phyloP scores from a whole-genome alignment of 2,888 invertebrate genomes.

The Heliconius ethilla region DNA sequence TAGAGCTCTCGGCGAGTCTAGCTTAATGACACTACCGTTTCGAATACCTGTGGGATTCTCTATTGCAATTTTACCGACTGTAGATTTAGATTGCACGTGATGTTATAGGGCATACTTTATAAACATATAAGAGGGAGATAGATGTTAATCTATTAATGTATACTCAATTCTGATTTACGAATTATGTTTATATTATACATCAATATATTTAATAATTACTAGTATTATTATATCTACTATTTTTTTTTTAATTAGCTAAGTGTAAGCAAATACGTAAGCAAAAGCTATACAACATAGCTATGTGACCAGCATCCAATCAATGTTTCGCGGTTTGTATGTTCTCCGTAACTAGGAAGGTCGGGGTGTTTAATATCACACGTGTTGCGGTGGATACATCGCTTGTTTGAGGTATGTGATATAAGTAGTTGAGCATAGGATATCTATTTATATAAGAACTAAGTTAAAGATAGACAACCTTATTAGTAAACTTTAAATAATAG shows the following conservation, averaged over 20 bases:
- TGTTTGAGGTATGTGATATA: conserved; percentile 28
- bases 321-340: conserved; percentile 30
- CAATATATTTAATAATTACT: too few relatives aligned
- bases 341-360: conserved; percentile 31
- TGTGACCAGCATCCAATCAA: conserved; percentile 26
- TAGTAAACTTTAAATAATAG: background rate
- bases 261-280: background rate
- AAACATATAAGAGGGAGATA: background rate
- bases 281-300: conserved; percentile 20
- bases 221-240: too few relatives aligned
- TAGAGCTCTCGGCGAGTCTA: conserved; percentile 32
- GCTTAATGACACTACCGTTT: conserved; percentile 40
- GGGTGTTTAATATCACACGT: conserved; percentile 38
- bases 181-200: too few relatives aligned
- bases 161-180: background rate
- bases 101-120: conserved; percentile 13
- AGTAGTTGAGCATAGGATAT: background rate
- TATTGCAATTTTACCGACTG: conserved; percentile 29
- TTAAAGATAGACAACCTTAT: background rate
- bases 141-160: background rate
- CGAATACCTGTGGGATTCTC: conserved; percentile 39
- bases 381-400: conserved; percentile 32
- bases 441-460: background rate
- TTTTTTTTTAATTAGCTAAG: background rate
- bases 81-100: conserved; percentile 30